phyloP scores from a whole-genome alignment of 2,113 vertebrate genomes.

The Saccopteryx bilineata region DNA sequence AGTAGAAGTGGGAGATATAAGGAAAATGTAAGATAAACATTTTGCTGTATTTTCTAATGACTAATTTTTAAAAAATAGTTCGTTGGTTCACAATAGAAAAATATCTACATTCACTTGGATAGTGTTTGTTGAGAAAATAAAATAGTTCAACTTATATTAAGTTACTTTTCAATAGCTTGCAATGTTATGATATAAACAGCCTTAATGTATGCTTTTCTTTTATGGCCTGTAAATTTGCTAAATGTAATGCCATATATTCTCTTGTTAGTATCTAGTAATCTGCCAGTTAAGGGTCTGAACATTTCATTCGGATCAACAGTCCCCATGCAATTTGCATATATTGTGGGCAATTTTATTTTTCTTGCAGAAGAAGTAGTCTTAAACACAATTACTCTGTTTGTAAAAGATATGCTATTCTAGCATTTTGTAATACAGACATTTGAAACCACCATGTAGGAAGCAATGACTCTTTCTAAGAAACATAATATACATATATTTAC shows the following conservation, averaged over 20 bases:
- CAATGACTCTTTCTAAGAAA: conserved; percentile 52
- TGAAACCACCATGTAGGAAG: conserved; percentile 52
- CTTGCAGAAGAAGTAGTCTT: conserved; percentile 32
- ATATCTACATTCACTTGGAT: background rate
- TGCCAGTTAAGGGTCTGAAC: conserved; percentile 19
- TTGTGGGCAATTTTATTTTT: conserved; percentile 68
- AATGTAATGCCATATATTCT: conserved; percentile 30
- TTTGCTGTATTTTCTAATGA: background rate
- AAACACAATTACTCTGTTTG: conserved; percentile 50
- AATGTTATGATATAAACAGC: conserved; percentile 30
- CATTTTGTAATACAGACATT: background rate
- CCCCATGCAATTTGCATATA: conserved; percentile 69
- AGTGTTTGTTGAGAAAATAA: conserved; percentile 55
- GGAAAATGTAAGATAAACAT: background rate
- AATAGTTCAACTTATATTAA: conserved; percentile 19
- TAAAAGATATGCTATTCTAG: conserved; percentile 18
- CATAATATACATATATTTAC: background rate
- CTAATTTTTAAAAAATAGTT: background rate
- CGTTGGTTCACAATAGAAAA: background rate
- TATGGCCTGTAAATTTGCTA: conserved; percentile 44
- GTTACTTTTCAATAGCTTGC: background rate
- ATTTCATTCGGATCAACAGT: conserved; percentile 80
- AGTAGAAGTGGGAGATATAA: background rate
- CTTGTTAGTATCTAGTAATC: conserved; percentile 77
- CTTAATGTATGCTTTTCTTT: conserved; percentile 52